A percentile compares a stretch with the other conserved stretches of the same genome.
phyloP scores from a whole-genome alignment of 35 echinoderm and acorn worm species.

The Anneissia japonica region DNA sequence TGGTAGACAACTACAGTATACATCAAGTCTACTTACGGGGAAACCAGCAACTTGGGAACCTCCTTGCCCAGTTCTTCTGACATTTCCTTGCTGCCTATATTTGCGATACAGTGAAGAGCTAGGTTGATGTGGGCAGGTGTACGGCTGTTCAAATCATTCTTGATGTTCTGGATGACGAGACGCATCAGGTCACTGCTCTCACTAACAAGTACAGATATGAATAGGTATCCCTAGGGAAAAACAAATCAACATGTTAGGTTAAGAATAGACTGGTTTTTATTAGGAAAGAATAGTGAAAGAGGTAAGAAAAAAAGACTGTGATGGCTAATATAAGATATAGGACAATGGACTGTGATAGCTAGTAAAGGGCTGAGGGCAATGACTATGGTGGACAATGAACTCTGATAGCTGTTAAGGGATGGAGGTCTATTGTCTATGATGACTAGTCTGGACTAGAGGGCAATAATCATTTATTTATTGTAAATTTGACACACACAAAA shows the following conservation, averaged over 20 bases:
- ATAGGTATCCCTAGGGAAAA: constrained; percentile 79
- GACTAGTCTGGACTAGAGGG: too few species aligned
- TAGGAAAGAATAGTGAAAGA: too few species aligned
- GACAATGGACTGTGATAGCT: not conserved
- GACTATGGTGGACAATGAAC: too few species aligned
- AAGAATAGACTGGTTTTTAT: too few species aligned
- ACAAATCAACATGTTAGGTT: not conserved
- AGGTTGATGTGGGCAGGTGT: constrained; percentile 76
- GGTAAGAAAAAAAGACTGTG: not conserved
- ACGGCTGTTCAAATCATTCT: constrained; percentile 68
- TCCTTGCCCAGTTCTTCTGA: constrained; percentile 67
- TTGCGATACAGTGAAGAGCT: constrained; percentile 92
- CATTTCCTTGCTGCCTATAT: constrained; percentile 97
- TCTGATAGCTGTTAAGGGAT: too few species aligned
- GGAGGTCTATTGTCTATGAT: too few species aligned
- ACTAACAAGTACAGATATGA: constrained; percentile 92
- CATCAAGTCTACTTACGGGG: constrained; percentile 53
- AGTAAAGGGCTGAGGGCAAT: too few species aligned
- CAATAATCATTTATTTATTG: too few species aligned
- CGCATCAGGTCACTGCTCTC: constrained; percentile 83
- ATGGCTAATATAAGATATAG: not conserved
- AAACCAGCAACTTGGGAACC: constrained; percentile 85
- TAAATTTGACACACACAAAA: too few species aligned
- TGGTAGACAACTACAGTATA: not conserved
- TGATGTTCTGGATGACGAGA: constrained; percentile 80